phyloP scores from a whole-genome alignment of 1,140 invertebrate species.

The Drosophila aff. region DNA sequence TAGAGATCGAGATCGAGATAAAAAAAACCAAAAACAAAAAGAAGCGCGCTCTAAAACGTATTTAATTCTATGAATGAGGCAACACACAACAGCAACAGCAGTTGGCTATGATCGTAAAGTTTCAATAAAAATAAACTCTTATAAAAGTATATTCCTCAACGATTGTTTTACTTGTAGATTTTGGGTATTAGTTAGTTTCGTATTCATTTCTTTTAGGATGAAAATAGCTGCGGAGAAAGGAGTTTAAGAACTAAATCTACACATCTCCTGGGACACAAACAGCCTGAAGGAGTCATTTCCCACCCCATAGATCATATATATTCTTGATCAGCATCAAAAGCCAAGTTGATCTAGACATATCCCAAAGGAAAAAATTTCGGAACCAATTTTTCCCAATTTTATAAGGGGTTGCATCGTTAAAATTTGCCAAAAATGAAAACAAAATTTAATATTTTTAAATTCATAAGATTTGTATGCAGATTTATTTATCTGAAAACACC shows the following conservation, averaged over 20 bases:
- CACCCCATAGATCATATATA: not conserved
- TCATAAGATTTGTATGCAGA: no score
- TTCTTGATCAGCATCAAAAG: not conserved
- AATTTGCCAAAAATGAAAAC: no score
- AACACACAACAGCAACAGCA: conserved; percentile 51
- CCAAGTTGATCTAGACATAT: no score
- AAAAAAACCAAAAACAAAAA: conserved; percentile 7
- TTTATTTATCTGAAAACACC: no score
- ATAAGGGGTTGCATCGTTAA: no score
- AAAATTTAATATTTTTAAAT: no score
- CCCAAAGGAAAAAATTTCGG: no score
- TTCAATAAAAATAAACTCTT: conserved; percentile 81
- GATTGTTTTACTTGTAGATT: not conserved
- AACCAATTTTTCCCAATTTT: no score
- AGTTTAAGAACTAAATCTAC: not conserved
- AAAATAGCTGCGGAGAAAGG: not conserved
- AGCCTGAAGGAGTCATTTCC: not conserved
- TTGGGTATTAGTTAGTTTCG: not conserved
- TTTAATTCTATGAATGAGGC: conserved; percentile 50
- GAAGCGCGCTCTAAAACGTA: conserved; percentile 55
- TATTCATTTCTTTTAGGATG: not conserved
- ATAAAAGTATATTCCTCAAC: conserved; percentile 49
- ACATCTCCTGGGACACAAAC: not conserved
- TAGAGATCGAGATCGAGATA: conserved; percentile 37
- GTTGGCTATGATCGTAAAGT: conserved; percentile 76